Conservation (phyloP, 2,888 invertebrate species). For the Synergus gifuensis region DNA sequence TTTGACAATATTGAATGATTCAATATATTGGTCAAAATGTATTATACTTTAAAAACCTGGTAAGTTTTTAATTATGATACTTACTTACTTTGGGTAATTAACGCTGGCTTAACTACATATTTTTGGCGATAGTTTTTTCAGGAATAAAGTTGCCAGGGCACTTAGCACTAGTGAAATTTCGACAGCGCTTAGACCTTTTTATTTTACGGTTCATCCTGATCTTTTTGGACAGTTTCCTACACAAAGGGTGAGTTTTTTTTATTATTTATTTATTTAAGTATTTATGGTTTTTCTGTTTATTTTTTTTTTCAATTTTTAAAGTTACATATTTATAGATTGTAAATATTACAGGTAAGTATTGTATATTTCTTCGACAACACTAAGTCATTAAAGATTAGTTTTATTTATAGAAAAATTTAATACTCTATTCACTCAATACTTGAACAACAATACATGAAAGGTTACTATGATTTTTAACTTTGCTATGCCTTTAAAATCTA, state of each 20-base stretch:
- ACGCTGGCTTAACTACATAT: neutral
- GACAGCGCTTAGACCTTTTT: slow-evolving; percentile 94
- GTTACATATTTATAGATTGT: neutral
- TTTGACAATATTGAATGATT: slow-evolving; percentile 16
- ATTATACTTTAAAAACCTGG: slow-evolving; percentile 64
- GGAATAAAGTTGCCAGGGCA: slow-evolving; percentile 69
- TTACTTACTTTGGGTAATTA: slow-evolving; percentile 6
- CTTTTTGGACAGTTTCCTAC: slow-evolving; percentile 94
- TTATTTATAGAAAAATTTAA: slow-evolving; percentile 57
- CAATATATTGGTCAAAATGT: slow-evolving; percentile 55
- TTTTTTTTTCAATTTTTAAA: too few relatives aligned
- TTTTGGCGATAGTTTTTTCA: slow-evolving; percentile 64
- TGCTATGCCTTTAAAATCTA: too few relatives aligned
- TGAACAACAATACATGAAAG: neutral
- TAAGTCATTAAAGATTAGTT: slow-evolving; percentile 1
- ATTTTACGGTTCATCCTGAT: slow-evolving; percentile 97
- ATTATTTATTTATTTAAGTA: slow-evolving; percentile 7
- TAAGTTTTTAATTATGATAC: slow-evolving; percentile 47
- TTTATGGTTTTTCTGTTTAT: neutral
- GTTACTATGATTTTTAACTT: neutral
- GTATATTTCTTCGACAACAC: neutral
- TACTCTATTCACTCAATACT: neutral
- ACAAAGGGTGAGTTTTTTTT: slow-evolving; percentile 84
- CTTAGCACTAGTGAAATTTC: slow-evolving; percentile 91
- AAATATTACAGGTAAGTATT: neutral